Percentiles rank a stretch among this genome's conserved stretches.
phyloP scores from a whole-genome alignment of 2,888 invertebrate species.

The Chloroclysta siterata region DNA sequence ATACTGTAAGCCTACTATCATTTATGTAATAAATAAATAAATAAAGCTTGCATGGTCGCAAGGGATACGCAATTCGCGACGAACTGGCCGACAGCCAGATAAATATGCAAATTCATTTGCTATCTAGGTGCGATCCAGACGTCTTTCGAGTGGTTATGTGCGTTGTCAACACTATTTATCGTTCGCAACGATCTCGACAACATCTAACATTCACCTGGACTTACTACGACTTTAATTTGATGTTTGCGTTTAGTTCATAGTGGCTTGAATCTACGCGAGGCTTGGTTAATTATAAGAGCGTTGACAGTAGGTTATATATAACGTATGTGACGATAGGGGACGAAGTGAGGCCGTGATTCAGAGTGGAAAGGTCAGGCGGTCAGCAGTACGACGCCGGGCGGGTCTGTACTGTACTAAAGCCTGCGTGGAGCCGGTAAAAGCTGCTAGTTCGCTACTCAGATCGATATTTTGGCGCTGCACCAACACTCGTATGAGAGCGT shows the following conservation, averaged over 20 bases:
- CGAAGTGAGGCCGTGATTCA: conserved; percentile 61
- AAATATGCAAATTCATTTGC: conserved; percentile 76
- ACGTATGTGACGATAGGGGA: conserved; percentile 25
- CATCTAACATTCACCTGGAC: conserved; percentile 26
- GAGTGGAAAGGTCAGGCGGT: conserved; percentile 58
- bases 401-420: conserved; percentile 46
- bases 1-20: too few species aligned
- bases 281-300: conserved; percentile 10
- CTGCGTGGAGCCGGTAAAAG: conserved; percentile 12
- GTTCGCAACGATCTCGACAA: conserved; percentile 37
- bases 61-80: conserved; percentile 54
- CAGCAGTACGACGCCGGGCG: conserved; percentile 55
- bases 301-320: conserved; percentile 9
- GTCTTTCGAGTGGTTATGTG: conserved; percentile 48
- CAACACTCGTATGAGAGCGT: conserved; percentile 47
- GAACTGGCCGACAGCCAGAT: conserved; percentile 67
- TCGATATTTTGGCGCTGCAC: conserved; percentile 55
- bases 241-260: conserved; percentile 16
- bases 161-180: conserved; percentile 60
- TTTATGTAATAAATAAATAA: too few species aligned
- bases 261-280: neutral
- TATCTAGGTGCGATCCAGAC: conserved; percentile 62
- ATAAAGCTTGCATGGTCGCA: conserved; percentile 46
- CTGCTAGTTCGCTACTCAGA: conserved; percentile 30
- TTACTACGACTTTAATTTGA: conserved; percentile 22